Percentiles rank a stretch among this genome's conserved stretches.
Conservation (phyloP, 1,140 invertebrate species). For the Homarus americanus region DNA sequence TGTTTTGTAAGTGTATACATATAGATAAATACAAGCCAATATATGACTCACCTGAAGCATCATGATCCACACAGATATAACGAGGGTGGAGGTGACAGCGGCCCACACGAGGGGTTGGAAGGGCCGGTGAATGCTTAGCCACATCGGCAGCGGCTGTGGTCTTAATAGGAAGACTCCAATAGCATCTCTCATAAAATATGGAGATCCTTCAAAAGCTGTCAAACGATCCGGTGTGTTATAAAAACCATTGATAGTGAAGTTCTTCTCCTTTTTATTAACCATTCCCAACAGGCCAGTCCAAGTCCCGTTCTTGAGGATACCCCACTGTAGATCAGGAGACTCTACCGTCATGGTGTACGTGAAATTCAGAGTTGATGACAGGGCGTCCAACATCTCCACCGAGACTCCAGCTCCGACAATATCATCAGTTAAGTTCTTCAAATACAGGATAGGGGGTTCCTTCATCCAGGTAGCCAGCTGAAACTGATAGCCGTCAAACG, state of each 20-base stretch:
- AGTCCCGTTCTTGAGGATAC: background rate
- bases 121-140: background rate
- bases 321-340: constrained; percentile 5
- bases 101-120: background rate
- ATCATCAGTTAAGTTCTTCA: background rate
- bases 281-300: constrained; percentile 22
- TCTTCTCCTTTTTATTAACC: background rate
- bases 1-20: no score
- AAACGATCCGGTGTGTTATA: background rate
- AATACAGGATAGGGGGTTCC: background rate
- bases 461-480: background rate
- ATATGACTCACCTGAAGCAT: background rate
- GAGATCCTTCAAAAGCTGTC: background rate
- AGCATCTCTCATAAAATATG: background rate
- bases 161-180: background rate
- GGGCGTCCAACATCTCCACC: background rate
- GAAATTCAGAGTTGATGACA: constrained; percentile 2
- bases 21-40: no score
- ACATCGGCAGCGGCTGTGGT: background rate
- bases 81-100: background rate
- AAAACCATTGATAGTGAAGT: background rate
- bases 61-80: background rate
- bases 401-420: background rate
- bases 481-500: constrained; percentile 23
- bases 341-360: background rate